These are phyloP conservation scores for Ardeotis arabs DNA, from an alignment of 2,113 vertebrate genomes.

Conservation along the genomic window DNA sequence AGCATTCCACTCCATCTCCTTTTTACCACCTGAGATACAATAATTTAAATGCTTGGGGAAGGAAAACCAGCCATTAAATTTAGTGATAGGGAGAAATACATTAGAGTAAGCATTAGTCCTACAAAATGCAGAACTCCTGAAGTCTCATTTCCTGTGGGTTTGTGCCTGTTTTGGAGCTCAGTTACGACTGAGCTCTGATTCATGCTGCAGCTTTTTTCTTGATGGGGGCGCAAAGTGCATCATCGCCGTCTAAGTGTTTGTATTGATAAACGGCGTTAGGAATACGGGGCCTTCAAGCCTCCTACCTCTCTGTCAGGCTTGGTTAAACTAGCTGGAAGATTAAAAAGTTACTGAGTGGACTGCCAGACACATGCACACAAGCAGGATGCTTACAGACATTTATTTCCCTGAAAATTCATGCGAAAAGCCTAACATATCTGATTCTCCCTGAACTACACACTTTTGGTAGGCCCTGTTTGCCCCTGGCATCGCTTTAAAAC, in stretches of 20 bases:
- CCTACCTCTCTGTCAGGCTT: neutral
- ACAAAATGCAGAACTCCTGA: neutral
- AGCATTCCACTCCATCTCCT: neutral
- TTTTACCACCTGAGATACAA: neutral
- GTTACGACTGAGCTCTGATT: neutral
- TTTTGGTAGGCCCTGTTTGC: neutral
- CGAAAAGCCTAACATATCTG: neutral
- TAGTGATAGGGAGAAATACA: neutral
- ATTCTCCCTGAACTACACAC: neutral
- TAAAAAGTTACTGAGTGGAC: neutral
- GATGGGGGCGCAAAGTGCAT: rapidly evolving
- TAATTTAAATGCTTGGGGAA: conserved; percentile 6
- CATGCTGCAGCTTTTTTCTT: neutral
- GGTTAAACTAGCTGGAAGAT: neutral
- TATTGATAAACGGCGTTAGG: neutral
- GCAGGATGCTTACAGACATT: neutral
- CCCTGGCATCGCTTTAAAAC: neutral
- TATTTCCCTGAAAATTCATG: neutral
- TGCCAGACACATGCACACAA: rapidly evolving
- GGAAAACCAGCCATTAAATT: neutral
- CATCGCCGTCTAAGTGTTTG: neutral
- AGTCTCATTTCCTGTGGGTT: neutral
- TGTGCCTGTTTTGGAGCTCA: neutral
- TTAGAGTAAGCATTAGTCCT: neutral
- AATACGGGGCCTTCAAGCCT: neutral